Conservation (phyloP, 2,888 invertebrate genomes). For the Hetaerina titia region DNA sequence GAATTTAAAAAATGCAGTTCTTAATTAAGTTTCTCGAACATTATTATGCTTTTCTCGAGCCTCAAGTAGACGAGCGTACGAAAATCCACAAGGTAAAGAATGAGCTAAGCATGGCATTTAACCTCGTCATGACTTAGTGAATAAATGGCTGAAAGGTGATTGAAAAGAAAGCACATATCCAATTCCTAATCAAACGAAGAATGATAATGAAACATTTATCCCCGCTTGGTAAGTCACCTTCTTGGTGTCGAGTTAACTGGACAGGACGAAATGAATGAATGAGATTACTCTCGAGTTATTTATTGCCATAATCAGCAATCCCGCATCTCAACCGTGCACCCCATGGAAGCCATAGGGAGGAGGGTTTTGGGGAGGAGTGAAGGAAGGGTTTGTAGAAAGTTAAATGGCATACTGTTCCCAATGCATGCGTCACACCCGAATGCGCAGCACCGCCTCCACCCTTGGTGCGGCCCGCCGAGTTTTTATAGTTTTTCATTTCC, state of each 20-base stretch:
- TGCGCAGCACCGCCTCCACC: neutral
- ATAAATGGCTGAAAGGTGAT: too few relatives aligned
- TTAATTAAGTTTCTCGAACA: too few relatives aligned
- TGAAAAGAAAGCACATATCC: too few relatives aligned
- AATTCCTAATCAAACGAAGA: too few relatives aligned
- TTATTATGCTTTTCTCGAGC: too few relatives aligned
- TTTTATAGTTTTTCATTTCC: constrained; percentile 29
- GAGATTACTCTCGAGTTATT: neutral
- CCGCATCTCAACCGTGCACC: neutral
- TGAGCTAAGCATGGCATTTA: too few relatives aligned
- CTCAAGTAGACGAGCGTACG: too few relatives aligned
- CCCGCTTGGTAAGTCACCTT: neutral
- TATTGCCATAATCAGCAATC: neutral
- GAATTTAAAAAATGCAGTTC: too few relatives aligned
- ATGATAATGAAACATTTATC: neutral
- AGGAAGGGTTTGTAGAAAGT: neutral
- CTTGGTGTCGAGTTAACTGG: neutral
- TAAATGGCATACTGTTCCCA: constrained; percentile 7
- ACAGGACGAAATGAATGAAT: neutral
- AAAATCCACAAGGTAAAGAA: too few relatives aligned
- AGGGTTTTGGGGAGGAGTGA: neutral
- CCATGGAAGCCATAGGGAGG: neutral
- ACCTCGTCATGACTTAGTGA: too few relatives aligned
- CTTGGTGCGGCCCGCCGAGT: neutral
- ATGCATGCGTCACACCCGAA: neutral